Evolutionary conservation across 2,888 invertebrate species (phyloP), one percentile per base, ranked within the genome.

Genomic region (Tortricodes alternella): DNA sequence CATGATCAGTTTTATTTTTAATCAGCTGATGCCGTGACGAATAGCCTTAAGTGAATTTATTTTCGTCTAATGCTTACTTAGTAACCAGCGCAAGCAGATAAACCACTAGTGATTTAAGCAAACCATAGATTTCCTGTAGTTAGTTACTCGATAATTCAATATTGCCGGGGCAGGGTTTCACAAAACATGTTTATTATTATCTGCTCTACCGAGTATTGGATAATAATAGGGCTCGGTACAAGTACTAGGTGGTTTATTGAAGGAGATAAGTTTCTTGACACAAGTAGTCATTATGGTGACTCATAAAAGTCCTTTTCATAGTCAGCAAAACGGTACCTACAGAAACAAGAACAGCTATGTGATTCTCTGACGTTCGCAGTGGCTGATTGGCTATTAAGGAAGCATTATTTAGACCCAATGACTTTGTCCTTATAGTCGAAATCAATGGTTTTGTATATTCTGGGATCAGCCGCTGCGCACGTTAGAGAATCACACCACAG

Each of bases 31-130:
- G 16, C 8, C 2, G 1, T 18, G n/a, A 23, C 41, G 2, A n/a
- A n/a, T 21, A 19, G 19, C 44, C 52, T 52, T 52, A 52, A 53
- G 15, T 2, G 9, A 2, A 24, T 39, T 11, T 34, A 48, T 55
- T 48, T 41, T 1, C 2, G 19, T 48, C 32, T 32, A n/a, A 19
- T n/a, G 32, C 39, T 46, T 39, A 19, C 48, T 19, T 27, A 13
- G 53, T 24, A 53, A 46, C 46, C 16, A 5, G 16, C 23, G 5
- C 18, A 23, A 29, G 9, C 34, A 51, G 27, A 46, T 34, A 53
- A 39, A 38, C 19, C 11, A 29, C 24, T 16, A 43, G 21, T 43
- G 15, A 18, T 35, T 18, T 32, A 23, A 16, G 19, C 11, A 18
- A 19, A 37, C 9, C n/a, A 11, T 16, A 21, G 18, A 24, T 46